Conservation (phyloP, 2,113 vertebrate species). For the Stictonetta naevosa region DNA sequence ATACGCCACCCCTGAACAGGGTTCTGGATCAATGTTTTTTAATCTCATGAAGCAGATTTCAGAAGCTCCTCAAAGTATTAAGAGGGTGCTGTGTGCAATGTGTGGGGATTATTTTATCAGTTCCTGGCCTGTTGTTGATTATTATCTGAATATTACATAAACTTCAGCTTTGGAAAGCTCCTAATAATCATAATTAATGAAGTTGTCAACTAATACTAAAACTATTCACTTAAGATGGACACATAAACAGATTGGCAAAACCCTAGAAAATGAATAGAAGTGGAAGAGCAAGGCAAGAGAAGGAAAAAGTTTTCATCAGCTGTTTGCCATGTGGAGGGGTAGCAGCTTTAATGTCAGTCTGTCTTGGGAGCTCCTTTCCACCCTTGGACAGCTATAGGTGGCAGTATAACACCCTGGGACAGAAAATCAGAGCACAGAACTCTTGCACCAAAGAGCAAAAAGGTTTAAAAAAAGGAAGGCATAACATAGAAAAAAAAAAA, state of each 20-base stretch:
- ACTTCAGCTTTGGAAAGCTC: neutral
- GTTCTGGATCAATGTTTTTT: neutral
- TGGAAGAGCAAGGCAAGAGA: neutral
- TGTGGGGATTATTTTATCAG: neutral
- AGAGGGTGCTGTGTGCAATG: neutral
- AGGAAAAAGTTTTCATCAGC: neutral
- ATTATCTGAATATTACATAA: neutral
- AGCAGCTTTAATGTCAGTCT: neutral
- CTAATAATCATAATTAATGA: neutral
- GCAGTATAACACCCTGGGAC: neutral
- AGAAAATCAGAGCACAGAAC: neutral
- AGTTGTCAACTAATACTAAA: neutral
- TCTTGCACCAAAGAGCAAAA: neutral
- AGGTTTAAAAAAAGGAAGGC: neutral
- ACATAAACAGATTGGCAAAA: neutral
- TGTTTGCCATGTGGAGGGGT: neutral
- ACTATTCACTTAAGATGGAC: neutral
- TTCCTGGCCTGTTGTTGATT: neutral
- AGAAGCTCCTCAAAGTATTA: neutral
- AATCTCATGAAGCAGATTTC: neutral
- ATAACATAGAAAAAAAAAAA: neutral
- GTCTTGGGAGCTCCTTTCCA: neutral
- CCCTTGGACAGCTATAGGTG: neutral
- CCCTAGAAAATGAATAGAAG: neutral
- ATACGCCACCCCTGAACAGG: accelerated